Percentiles rank a stretch among this genome's conserved stretches.
Conservation (phyloP, 2,113 vertebrate species). For the Saccopteryx bilineata region DNA sequence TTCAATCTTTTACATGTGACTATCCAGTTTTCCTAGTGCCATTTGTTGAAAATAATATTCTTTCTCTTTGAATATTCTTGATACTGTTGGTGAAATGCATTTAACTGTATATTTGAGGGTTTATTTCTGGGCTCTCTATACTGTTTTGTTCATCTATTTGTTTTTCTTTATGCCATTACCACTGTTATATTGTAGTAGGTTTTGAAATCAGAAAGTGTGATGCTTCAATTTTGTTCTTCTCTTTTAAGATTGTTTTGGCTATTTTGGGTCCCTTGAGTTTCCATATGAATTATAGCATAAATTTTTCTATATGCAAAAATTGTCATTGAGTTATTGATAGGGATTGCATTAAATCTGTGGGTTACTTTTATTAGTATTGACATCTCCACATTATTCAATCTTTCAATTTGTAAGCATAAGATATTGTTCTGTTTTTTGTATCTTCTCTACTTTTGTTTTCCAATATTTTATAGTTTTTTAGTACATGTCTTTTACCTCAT, state of each 20-base stretch:
- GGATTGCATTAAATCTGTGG: neutral
- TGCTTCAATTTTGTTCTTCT: neutral
- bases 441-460: neutral
- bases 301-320: neutral
- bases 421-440: neutral
- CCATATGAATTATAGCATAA: neutral
- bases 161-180: neutral
- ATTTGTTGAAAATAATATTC: neutral
- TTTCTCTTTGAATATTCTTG: neutral
- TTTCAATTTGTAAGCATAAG: neutral
- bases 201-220: conserved; percentile 26
- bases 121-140: neutral
- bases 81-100: neutral
- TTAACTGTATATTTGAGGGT: neutral
- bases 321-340: neutral
- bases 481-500: neutral
- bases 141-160: neutral
- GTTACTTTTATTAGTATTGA: neutral
- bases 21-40: no score
- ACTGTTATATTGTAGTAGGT: neutral
- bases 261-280: neutral
- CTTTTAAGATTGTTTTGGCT: no score
- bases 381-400: neutral
- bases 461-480: neutral
- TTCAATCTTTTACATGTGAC: neutral